Base-by-base conservation (phyloP, 2,888 invertebrate species). In the Drosophila eohydei region DNA sequence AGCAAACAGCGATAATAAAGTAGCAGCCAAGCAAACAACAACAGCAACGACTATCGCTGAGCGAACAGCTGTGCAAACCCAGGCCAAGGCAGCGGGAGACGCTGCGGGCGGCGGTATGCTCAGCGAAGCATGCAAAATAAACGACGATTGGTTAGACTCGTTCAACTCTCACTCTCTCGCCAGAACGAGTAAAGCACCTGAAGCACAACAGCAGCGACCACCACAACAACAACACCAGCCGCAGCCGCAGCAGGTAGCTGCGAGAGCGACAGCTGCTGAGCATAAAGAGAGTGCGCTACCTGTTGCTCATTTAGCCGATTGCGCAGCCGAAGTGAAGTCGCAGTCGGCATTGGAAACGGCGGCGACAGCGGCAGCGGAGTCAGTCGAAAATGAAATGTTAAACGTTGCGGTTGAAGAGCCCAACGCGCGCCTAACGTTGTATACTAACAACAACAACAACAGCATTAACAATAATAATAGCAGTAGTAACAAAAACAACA, bases 311-410 rank as follows among this genome's bases (percentile, higher is more conserved):
- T 48, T 74, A 82, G 86, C 68, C 72, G 81, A 75, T 71, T 75
- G 86, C 85, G 89, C 87, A 88, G 80, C 75, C 80, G 67, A 83
- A 79, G 74, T 73, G 69, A 74, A 74, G 72, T 82, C 80, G 77
- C 60, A 52, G 59, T 78, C 77, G 62, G 46, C 73, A 59, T 56
- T 56, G 56, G 56, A 21, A 56, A 34, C 56, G 43, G 48, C 48
- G 46, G 30, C 30, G 30, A 32, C 30, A 32, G 46, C 46, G n/a
- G 55, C 40, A 40, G 61, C 73, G 81, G 78, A 80, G 76, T 85
- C 83, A 91, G 91, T 92, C 82, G 88, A 88, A 90, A 89, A 91
- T 90, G 91, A 91, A 89, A 90, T 91, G 91, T 91, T 91, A 91
- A 91, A 87, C 90, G 91, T 88, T 82, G 78, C 84, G 89, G 91